These are phyloP conservation scores for Antitype chi DNA, from an alignment of 2,888 invertebrate genomes.

Conservation along the genomic window DNA sequence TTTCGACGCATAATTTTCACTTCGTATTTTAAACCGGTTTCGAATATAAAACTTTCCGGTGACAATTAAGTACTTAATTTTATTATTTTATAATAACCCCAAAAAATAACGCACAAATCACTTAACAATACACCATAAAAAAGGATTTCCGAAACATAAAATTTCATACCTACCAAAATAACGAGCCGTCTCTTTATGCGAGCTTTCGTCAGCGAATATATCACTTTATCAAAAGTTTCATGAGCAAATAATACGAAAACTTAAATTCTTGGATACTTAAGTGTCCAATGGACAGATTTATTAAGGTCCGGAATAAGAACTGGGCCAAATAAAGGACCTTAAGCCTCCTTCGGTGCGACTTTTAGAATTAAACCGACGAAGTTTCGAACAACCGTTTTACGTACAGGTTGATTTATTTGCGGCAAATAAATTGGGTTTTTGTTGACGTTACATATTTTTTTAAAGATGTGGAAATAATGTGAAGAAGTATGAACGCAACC, in stretches of 20 bases:
- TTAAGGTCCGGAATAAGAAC: conserved; percentile 77
- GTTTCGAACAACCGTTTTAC: conserved; percentile 71
- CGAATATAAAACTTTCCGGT: background rate
- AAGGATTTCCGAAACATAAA: conserved; percentile 45
- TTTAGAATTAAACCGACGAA: conserved; percentile 79
- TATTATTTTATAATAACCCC: background rate
- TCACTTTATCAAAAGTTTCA: conserved; percentile 77
- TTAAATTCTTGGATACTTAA: conserved; percentile 76
- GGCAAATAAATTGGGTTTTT: conserved; percentile 53
- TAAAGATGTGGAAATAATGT: background rate
- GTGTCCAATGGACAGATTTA: conserved; percentile 83
- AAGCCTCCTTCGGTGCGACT: conserved; percentile 74
- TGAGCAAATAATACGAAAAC: conserved; percentile 77
- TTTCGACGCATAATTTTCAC: background rate
- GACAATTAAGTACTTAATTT: background rate
- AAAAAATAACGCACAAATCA: conserved; percentile 23
- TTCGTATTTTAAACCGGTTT: no score
- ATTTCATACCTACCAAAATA: conserved; percentile 50
- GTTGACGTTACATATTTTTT: conserved; percentile 52
- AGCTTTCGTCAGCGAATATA: conserved; percentile 68
- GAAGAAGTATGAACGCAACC: no score
- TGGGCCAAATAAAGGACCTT: conserved; percentile 72
- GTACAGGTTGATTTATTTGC: conserved; percentile 75
- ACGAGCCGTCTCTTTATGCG: conserved; percentile 63
- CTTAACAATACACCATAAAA: conserved; percentile 45